Evolutionary conservation across 2,888 invertebrate species (phyloP).

Genomic region (Amphimallon solstitiale): DNA sequence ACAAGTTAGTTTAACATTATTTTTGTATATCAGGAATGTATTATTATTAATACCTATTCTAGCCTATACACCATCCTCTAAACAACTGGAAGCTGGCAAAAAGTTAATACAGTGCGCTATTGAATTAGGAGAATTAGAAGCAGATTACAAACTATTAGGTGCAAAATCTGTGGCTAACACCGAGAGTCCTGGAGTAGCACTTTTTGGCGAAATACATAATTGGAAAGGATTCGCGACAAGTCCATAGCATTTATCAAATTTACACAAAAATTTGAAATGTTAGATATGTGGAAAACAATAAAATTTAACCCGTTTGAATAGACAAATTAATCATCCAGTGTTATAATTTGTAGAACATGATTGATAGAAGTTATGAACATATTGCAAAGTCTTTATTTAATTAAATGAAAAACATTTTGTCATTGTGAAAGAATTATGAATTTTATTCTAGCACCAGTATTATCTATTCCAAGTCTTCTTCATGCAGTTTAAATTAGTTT

Average conservation of each 20-base stretch:
- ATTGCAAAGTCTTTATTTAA: no score
- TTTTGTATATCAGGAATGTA: not conserved
- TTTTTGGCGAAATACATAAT: constrained; percentile 65
- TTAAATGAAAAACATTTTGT: no score
- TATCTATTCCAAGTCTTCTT: no score
- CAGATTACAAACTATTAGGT: constrained; percentile 66
- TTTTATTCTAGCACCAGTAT: no score
- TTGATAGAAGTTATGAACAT: no score
- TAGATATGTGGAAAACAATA: no score
- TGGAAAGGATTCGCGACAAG: constrained; percentile 57
- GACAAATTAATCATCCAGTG: no score
- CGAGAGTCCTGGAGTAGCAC: constrained; percentile 66
- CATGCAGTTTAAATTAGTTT: no score
- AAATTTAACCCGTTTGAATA: no score
- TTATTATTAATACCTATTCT: constrained; percentile 36
- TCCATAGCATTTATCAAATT: not conserved
- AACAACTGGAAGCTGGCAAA: constrained; percentile 64
- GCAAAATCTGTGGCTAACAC: constrained; percentile 67
- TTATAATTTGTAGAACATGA: no score
- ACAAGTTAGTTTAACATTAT: constrained; percentile 54
- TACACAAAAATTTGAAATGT: not conserved
- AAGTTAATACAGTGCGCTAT: constrained; percentile 66
- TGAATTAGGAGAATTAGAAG: constrained; percentile 61
- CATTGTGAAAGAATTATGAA: no score
- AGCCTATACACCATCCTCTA: constrained; percentile 62